Percentiles rank a stretch among this genome's conserved stretches.
phyloP scores from a whole-genome alignment of 53 echinoderm and acorn worm genomes.

The Echinometra lucunter region DNA sequence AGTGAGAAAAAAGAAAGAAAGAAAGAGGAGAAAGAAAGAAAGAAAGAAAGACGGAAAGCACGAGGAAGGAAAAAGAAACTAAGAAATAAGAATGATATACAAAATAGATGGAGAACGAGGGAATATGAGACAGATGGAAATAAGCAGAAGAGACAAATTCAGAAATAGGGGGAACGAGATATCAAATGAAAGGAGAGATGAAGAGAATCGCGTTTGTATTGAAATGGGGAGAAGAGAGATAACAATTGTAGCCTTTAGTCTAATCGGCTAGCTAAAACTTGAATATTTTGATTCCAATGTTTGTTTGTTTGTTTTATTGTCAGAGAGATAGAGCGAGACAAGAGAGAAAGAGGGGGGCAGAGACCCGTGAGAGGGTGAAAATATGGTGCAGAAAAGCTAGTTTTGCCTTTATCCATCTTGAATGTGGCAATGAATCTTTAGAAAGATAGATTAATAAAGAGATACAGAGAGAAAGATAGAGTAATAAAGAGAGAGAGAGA shows the following conservation, averaged over 20 bases:
- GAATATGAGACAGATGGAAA: background rate
- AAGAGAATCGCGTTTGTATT: background rate
- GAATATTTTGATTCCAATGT: background rate
- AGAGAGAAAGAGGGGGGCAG: too few relatives aligned
- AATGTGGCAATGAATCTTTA: too few relatives aligned
- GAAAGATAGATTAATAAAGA: too few relatives aligned
- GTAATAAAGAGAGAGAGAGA: background rate
- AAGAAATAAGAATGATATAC: background rate
- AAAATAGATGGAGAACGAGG: background rate
- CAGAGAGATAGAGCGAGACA: background rate
- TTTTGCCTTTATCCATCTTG: too few relatives aligned
- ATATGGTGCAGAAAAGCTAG: too few relatives aligned
- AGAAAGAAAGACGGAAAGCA: background rate
- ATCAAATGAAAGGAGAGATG: too few relatives aligned
- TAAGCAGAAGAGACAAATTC: background rate
- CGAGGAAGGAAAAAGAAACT: too few relatives aligned
- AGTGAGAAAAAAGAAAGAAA: background rate
- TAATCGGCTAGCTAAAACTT: background rate
- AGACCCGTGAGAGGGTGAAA: too few relatives aligned
- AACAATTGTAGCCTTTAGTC: background rate
- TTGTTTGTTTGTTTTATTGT: too few relatives aligned
- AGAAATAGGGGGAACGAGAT: background rate
- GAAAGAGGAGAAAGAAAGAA: background rate
- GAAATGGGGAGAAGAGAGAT: background rate
- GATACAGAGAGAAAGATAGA: background rate